Evolutionary conservation across 2,888 invertebrate species (phyloP), one percentile per base, ranked within the genome.

Genomic region (Tillus elongatus): DNA sequence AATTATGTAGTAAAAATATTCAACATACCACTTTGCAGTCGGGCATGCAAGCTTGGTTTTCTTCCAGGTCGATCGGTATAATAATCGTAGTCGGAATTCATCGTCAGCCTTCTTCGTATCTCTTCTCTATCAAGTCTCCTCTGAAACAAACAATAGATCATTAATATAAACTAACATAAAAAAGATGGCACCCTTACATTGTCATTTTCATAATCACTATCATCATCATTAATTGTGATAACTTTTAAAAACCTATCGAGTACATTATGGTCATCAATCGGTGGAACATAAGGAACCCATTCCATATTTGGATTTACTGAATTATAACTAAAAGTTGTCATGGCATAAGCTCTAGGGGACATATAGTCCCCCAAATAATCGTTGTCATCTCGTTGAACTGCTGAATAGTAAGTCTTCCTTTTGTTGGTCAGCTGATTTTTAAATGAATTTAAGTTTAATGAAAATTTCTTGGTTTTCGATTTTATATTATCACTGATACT

Each of bases 41-140:
- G 72, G 45, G 90, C 80, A 63, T 90, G 89, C 52, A 90, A 74
- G 63, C 85, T 89, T 11, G 90, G 87, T 64, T 90, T 91, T 51
- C 83, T 77, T 44, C 83, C 82, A 26, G 79, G 79, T 50, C 83
- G 72, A 47, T 82, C 81, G 26, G 71, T 71, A 58, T 73, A 69
- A 50, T 74, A 74, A 52, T 88, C 88, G 35, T 73, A 71, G 52
- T 87, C 85, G 35, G 79, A 74, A 10, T 85, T 88, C 82, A 86
- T 85, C 0, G 92, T 92, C 60, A 93, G 69, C 42, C 90, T 74
- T 52, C 83, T 75, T 43, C 91, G 77, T 51, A 93, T 92, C 67
- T 92, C 91, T 66, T 93, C 92, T 37, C 92, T 74, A 61, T 92
- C 91, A 75, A 87, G 90, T 56, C 85, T 79, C 66, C 88, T 81